phyloP scores from a whole-genome alignment of 2,113 vertebrate species.

The Phrynosoma blainvillii region DNA sequence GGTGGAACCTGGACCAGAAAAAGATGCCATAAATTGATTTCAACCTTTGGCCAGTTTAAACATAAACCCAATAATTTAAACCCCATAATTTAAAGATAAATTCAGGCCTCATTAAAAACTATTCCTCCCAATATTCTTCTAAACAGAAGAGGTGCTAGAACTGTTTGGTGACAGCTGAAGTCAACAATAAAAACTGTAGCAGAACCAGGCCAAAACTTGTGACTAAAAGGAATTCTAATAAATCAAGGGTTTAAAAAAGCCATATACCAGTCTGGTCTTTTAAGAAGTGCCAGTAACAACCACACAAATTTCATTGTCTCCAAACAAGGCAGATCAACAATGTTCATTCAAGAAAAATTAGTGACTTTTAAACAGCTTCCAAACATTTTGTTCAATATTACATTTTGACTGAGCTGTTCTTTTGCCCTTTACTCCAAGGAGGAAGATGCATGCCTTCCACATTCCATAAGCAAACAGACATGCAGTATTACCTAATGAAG shows the following conservation, averaged over 20 bases:
- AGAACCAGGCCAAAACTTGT: neutral
- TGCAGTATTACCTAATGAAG: slow-evolving; percentile 70
- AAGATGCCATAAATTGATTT: too few species aligned
- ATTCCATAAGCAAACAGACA: neutral
- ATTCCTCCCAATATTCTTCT: neutral
- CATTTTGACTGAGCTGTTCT: too few species aligned
- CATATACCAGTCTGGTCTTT: too few species aligned
- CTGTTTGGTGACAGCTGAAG: neutral
- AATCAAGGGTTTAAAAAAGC: neutral
- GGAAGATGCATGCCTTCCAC: neutral
- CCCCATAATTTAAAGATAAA: too few species aligned
- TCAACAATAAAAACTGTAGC: neutral
- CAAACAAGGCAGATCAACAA: neutral
- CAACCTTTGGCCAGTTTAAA: slow-evolving; percentile 83
- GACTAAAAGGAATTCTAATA: neutral
- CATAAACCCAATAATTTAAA: slow-evolving; percentile 63
- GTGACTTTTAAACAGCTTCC: neutral
- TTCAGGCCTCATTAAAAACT: too few species aligned
- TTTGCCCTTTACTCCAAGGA: neutral
- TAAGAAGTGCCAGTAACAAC: too few species aligned
- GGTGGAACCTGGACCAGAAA: slow-evolving; percentile 86
- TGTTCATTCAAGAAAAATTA: neutral
- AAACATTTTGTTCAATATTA: too few species aligned
- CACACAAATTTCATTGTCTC: neutral
- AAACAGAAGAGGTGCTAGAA: neutral